Evolutionary conservation across 2,888 invertebrate species (phyloP).

Genomic region (Odontocolon sp.): DNA sequence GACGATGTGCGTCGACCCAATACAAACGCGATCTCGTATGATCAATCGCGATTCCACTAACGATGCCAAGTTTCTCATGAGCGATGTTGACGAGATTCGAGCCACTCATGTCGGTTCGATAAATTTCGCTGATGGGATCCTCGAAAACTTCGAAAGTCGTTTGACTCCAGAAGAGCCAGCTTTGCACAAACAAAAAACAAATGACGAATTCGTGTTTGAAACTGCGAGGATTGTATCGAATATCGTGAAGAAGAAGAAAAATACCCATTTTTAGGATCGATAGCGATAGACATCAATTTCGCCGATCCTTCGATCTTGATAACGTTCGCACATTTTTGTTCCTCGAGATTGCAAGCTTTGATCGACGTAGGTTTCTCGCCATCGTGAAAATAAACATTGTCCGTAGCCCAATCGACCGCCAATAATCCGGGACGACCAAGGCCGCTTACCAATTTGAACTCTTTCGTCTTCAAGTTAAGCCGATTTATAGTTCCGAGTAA

Average conservation of each 20-base stretch:
- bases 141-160: conserved; percentile 64
- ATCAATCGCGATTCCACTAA: conserved; percentile 84
- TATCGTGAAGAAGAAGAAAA: conserved; percentile 2
- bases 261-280: conserved; percentile 84
- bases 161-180: conserved; percentile 79
- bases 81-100: conserved; percentile 79
- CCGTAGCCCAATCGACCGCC: conserved; percentile 88
- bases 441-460: conserved; percentile 75
- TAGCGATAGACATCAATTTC: conserved; percentile 83
- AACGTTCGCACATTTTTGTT: conserved; percentile 83
- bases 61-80: conserved; percentile 80
- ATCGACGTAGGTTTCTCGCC: conserved; percentile 70
- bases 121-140: conserved; percentile 67
- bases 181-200: conserved; percentile 52
- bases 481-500: conserved; percentile 70
- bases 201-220: not conserved
- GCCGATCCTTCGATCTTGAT: conserved; percentile 82
- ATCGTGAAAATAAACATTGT: conserved; percentile 87
- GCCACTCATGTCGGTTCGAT: conserved; percentile 83
- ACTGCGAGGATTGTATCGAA: not conserved
- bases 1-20: conserved; percentile 86
- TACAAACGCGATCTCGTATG: conserved; percentile 85
- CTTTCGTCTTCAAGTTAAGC: conserved; percentile 76
- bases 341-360: conserved; percentile 83
- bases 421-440: conserved; percentile 83